Percentiles rank a stretch among this genome's conserved stretches.
phyloP scores from a whole-genome alignment of 2,797 vertebrate species.

The Esox lucius region DNA sequence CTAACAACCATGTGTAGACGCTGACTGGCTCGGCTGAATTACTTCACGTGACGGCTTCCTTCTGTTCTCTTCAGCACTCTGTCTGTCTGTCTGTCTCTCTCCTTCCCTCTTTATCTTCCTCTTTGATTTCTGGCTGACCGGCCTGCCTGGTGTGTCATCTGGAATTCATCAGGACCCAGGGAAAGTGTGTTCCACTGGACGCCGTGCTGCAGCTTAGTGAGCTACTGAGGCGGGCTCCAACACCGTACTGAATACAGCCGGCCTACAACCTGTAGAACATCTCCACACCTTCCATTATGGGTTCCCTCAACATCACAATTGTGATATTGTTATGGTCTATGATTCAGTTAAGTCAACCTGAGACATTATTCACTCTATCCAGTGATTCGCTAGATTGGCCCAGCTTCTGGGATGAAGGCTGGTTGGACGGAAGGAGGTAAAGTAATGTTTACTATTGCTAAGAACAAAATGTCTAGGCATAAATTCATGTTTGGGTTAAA shows the following conservation, averaged over 20 bases:
- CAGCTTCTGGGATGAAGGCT: background rate
- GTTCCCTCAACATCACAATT: background rate
- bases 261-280: background rate
- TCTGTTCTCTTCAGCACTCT: conserved; percentile 18
- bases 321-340: background rate
- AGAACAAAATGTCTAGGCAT: background rate
- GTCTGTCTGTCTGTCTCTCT: background rate
- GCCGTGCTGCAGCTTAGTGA: background rate
- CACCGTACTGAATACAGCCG: background rate
- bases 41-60: conserved; percentile 3
- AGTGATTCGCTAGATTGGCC: conserved; percentile 18
- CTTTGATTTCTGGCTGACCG: conserved; percentile 32
- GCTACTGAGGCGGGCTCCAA: background rate
- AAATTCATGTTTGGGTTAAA: background rate
- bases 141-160: conserved; percentile 66
- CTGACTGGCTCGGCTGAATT: conserved; percentile 13
- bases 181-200: conserved; percentile 22
- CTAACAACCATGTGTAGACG: conserved; percentile 10
- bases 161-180: conserved; percentile 68
- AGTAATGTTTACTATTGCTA: background rate
- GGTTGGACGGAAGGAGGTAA: background rate
- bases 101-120: conserved; percentile 18
- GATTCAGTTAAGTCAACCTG: no score
- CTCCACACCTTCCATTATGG: background rate
- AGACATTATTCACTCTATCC: background rate